Evolutionary conservation across 2,888 invertebrate genomes (phyloP), one percentile per base, ranked within the genome.

Genomic region (Timema cristinae): DNA sequence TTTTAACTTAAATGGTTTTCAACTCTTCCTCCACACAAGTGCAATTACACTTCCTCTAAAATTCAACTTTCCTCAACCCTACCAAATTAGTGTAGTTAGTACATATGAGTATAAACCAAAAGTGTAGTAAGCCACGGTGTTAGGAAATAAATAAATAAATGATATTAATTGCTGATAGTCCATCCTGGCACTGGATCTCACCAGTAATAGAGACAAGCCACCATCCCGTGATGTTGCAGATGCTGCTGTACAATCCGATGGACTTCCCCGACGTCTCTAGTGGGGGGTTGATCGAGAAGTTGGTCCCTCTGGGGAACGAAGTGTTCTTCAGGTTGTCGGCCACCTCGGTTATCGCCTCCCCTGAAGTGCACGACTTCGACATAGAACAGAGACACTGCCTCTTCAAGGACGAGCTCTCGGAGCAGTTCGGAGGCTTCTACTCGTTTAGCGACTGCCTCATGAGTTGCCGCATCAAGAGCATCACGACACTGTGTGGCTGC

Each of bases 371-470:
- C 15, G 47, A 68, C 8, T 75, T 77, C 63, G 73, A 75, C 61
- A 72, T 74, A 7, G 11, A 48, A 0, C 79, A 88, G 85, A 83
- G 89, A 16, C 83, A 85, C 69, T 74, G 74, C 67, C 72, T 77
- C 66, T 79, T 79, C 69, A 75, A 73, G 13, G 73, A 69, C 0
- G 79, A 79, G 69, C 69, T 74, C 7, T 9, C 73, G 0, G 71
- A 73, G n/a, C 16, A 69, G 66, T 84, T 80, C 77, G 78, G 78
- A 1, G 73, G 79, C 7, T 79, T 81, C 73, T 90, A 90, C 77
- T 87, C 87, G 4, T 87, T 86, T 79, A 86, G 86, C 74, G 84
- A 87, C 67, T 90, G 90, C 77, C 83, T 90, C 66, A 83, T 86
- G n/a, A 81, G 82, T 48, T 90, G 90, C 76, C 84, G 86, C 0